phyloP scores from a whole-genome alignment of 2,113 vertebrate species.

The Grammomys dolichurus region DNA sequence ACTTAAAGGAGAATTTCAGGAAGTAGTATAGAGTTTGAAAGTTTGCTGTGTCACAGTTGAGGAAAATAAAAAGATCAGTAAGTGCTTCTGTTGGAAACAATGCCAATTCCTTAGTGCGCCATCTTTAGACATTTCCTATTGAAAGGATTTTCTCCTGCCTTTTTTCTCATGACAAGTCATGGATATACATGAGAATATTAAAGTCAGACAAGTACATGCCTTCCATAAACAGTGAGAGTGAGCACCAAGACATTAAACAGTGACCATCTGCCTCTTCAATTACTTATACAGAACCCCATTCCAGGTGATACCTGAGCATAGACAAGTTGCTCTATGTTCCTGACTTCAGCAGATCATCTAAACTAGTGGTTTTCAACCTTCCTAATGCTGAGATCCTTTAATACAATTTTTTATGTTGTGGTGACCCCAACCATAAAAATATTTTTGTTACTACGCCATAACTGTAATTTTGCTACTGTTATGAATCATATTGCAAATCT shows the following conservation, averaged over 20 bases:
- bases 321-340: neutral
- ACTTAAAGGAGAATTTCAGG: neutral
- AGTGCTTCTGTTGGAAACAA: neutral
- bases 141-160: constrained; percentile 7
- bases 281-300: neutral
- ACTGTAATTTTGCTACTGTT: neutral
- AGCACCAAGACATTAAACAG: neutral
- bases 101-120: neutral
- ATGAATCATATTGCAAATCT: neutral
- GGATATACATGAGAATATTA: neutral
- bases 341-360: neutral
- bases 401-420: neutral
- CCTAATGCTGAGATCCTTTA: rapidly evolving
- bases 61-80: neutral
- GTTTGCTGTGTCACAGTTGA: neutral
- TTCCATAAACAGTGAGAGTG: neutral
- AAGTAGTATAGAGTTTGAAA: neutral
- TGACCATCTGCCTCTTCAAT: neutral
- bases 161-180: constrained; percentile 37
- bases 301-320: neutral
- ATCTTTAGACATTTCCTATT: constrained; percentile 7
- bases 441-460: neutral
- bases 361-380: neutral
- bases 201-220: neutral
- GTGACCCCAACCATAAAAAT: neutral